Evolutionary conservation across 2,888 invertebrate genomes (phyloP), one percentile per base, ranked within the genome.

Genomic region (Stenodema calcarata): DNA sequence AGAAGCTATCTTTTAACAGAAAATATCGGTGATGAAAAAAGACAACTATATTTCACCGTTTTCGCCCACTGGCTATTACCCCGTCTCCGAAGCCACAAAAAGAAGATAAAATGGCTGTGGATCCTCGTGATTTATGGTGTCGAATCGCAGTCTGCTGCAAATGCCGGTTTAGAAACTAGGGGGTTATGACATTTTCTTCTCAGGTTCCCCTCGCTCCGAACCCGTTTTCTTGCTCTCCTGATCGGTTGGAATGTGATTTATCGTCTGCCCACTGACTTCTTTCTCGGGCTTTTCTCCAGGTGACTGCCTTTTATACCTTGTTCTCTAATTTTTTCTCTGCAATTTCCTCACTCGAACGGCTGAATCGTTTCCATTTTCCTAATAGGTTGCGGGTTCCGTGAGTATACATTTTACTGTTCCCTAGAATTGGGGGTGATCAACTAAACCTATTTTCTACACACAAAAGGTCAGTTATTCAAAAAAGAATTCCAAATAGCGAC

Each of bases 51-150:
- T 62, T 62, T 62, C 62, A 62, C 62, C 62, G 27, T 62, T 62
- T 62, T 62, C 62, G 62, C 62, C 62, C 62, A 62, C 23, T 62
- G 62, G 62, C 62, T 62, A 62, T 62, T 62, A 62, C 62, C 62
- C 62, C 62, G 18, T 62, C 18, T 23, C 62, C 62, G 7, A 62
- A 62, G 62, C 62, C 62, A 62, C 62, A 62, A 62, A 62, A 78
- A 47, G 78, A 78, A 78, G 78, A 78, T 78, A 78, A 78, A 78
- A 78, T 44, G n/a, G 23, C 42, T 44, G 27, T 18, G 23, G 41
- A 18, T 44, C 12, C 44, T 78, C 54, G 30, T 80, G 80, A 80
- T 80, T 80, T 80, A 80, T 80, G 47, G 80, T 50, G 30, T 80
- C 80, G 80, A 50, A 80, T 80, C 50, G 62, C 80, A 73, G 73